Evolutionary conservation across 92 coral and sea anemone species (phyloP), one percentile per base, ranked within the genome.

Genomic region (Actinernus sp.): DNA sequence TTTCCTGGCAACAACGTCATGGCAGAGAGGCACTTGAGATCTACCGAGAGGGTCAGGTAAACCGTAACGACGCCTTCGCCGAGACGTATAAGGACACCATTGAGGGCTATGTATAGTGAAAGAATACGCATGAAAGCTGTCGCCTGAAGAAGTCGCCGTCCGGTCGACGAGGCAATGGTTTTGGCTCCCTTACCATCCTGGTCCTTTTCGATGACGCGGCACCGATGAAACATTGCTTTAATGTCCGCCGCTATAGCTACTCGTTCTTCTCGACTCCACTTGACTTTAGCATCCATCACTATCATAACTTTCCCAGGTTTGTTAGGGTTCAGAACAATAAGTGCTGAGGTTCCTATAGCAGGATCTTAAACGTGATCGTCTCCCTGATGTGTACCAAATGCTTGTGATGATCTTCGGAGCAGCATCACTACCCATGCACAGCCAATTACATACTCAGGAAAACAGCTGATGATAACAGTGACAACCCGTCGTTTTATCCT

Each of bases 331-430:
- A 24, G 76, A 81, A 49, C 76, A 55, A 19, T 66, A 74, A 47
- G 83, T 70, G 28, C 72, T 82, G 16, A 58, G 84, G 26, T 82
- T 82, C 83, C 50, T 82, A 49, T 74, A 83, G 84, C 63, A 78
- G 37, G 53, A 25, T 22, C 10, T 38, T 26, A 44, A 68, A 26
- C 41, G 41, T 48, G 19, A 56, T 13, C 56, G 83, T 26, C 74
- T 60, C 17, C 85, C 81, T 25, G 85, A 77, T 60, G 86, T 78
- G 31, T 84, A 84, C 52, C 85, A 61, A 45, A 73, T 82, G 81
- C 73, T 61, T 38, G 68, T 27, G 34, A 64, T 54, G 74, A 81
- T 81, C 20, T 75, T 82, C 40, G 73, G 84, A 46, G 79, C 89
- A 33, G 83, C 83, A 31, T 36, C 41, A 7, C n/a, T 85, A 86